Evolutionary conservation across 1,140 invertebrate genomes (phyloP).

Genomic region (Agrilus planipennis): DNA sequence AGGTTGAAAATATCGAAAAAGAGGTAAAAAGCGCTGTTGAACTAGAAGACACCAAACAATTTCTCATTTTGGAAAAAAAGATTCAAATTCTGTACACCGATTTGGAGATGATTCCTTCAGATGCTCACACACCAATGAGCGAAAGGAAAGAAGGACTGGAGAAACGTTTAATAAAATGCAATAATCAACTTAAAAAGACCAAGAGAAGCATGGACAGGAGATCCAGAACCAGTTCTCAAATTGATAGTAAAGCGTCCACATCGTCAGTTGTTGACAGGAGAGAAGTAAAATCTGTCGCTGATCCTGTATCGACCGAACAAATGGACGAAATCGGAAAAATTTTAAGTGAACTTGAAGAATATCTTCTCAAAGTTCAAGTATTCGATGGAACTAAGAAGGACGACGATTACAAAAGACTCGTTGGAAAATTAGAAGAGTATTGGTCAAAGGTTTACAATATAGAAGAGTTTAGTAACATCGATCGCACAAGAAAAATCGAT

Average conservation of each 20-base stretch:
- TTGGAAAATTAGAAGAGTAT: conserved; percentile 7
- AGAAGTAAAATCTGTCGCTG: no score
- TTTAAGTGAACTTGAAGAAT: conserved; percentile 1
- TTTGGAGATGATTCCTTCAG: conserved; percentile 3
- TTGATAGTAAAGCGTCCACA: no score
- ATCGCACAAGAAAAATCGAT: conserved; percentile 1
- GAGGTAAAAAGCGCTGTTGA: conserved; percentile 8
- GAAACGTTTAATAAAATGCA: conserved; percentile 6
- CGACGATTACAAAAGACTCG: conserved; percentile 5
- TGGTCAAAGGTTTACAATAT: conserved; percentile 5
- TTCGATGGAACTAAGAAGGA: conserved; percentile 9
- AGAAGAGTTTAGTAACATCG: neutral
- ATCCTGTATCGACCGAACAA: no score
- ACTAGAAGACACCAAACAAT: conserved; percentile 6
- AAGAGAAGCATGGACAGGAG: neutral
- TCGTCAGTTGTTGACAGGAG: no score
- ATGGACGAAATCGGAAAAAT: no score
- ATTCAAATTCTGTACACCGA: conserved; percentile 10
- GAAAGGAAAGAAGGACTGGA: conserved; percentile 7
- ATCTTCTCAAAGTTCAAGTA: conserved; percentile 1
- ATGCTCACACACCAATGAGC: conserved; percentile 1
- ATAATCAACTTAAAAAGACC: conserved; percentile 8
- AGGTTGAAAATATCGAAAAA: conserved; percentile 1
- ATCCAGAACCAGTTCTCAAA: no score
- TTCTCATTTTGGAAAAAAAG: conserved; percentile 9